Evolutionary conservation across 2,113 vertebrate genomes (phyloP).

Genomic region (Vicugna pacos): DNA sequence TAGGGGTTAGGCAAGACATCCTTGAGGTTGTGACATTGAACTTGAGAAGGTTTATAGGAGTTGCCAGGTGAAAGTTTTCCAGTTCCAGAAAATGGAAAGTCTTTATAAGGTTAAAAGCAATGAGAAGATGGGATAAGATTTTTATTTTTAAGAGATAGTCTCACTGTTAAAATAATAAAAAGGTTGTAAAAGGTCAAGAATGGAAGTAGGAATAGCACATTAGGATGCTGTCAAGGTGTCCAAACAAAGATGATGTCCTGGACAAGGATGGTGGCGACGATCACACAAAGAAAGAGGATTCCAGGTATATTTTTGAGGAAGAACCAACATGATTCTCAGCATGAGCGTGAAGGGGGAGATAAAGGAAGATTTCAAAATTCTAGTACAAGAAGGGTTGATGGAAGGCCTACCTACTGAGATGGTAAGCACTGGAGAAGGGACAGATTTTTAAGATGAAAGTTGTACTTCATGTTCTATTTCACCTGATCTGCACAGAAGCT

Average conservation of each 20-base stretch:
- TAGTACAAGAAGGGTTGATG: background rate
- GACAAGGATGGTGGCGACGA: background rate
- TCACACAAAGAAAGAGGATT: background rate
- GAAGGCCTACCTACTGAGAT: background rate
- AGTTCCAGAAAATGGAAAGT: background rate
- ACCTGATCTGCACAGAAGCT: background rate
- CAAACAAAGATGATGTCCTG: background rate
- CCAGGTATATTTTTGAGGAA: background rate
- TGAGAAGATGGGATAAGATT: background rate
- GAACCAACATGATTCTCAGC: background rate
- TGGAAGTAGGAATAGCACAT: background rate
- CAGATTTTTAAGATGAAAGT: background rate
- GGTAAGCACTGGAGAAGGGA: background rate
- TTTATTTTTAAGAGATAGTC: background rate
- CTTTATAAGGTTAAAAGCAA: background rate
- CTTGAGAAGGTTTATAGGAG: background rate
- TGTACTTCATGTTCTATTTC: conserved; percentile 4
- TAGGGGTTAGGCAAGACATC: background rate
- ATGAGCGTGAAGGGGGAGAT: background rate
- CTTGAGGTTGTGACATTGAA: background rate
- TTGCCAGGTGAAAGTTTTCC: background rate
- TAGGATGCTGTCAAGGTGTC: background rate
- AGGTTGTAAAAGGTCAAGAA: background rate
- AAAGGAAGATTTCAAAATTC: background rate
- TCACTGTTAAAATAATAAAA: background rate